These are phyloP conservation scores for Phyllotreta cruciferae DNA, from an alignment of 2,888 invertebrate species.

Conservation along the genomic window DNA sequence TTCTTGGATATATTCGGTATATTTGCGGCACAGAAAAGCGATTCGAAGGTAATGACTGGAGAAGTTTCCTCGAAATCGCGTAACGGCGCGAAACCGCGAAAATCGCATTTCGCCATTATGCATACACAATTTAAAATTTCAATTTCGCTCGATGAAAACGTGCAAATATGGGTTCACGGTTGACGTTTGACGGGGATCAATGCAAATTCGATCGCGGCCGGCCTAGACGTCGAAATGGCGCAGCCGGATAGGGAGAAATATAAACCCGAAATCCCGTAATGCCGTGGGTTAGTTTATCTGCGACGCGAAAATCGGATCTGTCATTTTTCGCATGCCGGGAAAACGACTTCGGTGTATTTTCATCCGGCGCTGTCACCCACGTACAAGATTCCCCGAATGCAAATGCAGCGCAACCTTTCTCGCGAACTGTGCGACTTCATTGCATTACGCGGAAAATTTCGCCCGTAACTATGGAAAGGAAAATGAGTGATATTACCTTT, in stretches of 20 bases:
- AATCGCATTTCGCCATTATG: conserved; percentile 14
- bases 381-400: not conserved
- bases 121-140: conserved; percentile 20
- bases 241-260: conserved; percentile 19
- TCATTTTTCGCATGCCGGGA: conserved; percentile 11
- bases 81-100: not conserved
- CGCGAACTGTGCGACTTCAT: conserved; percentile 24
- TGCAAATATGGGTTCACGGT: conserved; percentile 14
- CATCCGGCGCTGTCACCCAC: conserved; percentile 10
- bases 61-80: not conserved
- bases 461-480: conserved; percentile 38
- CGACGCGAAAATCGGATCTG: conserved; percentile 24
- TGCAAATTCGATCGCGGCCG: conserved; percentile 25
- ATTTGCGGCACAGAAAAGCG: too few relatives aligned
- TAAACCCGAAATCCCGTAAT: conserved; percentile 25
- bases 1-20: too few relatives aligned
- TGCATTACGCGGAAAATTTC: conserved; percentile 38
- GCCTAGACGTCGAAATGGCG: conserved; percentile 21
- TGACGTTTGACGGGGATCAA: conserved; percentile 26
- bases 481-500: conserved; percentile 43
- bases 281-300: conserved; percentile 21
- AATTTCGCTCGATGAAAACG: conserved; percentile 1
- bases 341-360: conserved; percentile 20
- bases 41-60: not conserved
- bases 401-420: conserved; percentile 12